Evolutionary conservation across 2,888 invertebrate genomes (phyloP), one percentile per base, ranked within the genome.

Genomic region (Azorinus chamasolen): DNA sequence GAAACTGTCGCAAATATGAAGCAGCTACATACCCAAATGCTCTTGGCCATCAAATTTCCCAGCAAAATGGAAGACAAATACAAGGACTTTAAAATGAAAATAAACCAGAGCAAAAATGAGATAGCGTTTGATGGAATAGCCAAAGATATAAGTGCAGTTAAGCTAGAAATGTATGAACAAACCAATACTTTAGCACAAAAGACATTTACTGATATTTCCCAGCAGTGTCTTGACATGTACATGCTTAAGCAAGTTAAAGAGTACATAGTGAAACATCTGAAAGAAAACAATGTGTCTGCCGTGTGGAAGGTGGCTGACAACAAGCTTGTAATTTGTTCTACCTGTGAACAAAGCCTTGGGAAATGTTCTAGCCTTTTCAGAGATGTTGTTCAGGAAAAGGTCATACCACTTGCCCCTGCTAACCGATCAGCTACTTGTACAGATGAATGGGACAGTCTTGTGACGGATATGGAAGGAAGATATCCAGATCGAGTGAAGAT

Each of bases 61-160:
- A 46, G 14, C 22, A 61, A 59, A 65, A 66, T 79, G 53, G 58
- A 74, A 51, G 22, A 51, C 1, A 61, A 57, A 8, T 74, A 41
- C 50, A 37, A 45, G 20, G 27, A 43, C 3, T n/a, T 79, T 14
- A 70, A 70, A 53, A 53, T 79, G 12, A 73, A 66, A 8, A 68
- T 79, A 10, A 69, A 66, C 58, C 58, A 72, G n/a, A 61, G 32
- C 18, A 78, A 72, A 48, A 64, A 73, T 70, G 62, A 74, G 55
- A 74, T 79, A 14, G 20, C 20, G 18, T 62, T 79, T 63, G 70
- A 79, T 20, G 79, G 79, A 16, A 25, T 37, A 16, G 14, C 37
- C 8, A 41, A 25, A 10, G 46, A 62, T 18, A 68, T 79, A 0
- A 53, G 22, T 14, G 53, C 25, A 32, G 74, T 69, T 8, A 62